A percentile compares a stretch with the other conserved stretches of the same genome.
Evolutionary conservation across 2,888 invertebrate species (phyloP).

Genomic region (Latrodectus elegans): DNA sequence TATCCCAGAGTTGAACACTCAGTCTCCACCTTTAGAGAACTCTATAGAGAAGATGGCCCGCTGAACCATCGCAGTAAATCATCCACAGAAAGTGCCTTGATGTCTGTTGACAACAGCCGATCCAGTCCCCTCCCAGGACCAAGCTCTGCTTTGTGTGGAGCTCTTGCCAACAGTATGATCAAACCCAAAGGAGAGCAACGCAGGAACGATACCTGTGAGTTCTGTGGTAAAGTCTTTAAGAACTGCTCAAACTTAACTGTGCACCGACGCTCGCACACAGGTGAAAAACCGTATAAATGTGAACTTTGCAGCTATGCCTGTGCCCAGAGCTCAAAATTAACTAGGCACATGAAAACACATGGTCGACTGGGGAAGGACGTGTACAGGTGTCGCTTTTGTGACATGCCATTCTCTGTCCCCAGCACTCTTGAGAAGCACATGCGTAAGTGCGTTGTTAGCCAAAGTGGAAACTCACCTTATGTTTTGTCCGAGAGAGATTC

Average conservation of each 20-base stretch:
- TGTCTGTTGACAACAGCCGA: conserved; percentile 63
- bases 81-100: conserved; percentile 72
- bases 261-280: conserved; percentile 97
- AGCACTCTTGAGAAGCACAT: conserved; percentile 99
- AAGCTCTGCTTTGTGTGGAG: conserved; percentile 72
- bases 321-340: conserved; percentile 99
- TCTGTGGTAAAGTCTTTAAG: conserved; percentile 90
- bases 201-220: conserved; percentile 97
- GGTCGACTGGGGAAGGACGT: conserved; percentile 98
- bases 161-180: conserved; percentile 20
- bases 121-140: conserved; percentile 71
- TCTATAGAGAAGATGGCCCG: conserved; percentile 15
- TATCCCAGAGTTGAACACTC: conserved; percentile 81
- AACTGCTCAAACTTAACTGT: conserved; percentile 99
- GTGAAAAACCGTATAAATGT: conserved; percentile 99
- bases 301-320: conserved; percentile 99
- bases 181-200: conserved; percentile 80
- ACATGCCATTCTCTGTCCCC: conserved; percentile 99
- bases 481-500: conserved; percentile 62
- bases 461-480: conserved; percentile 75
- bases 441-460: conserved; percentile 98
- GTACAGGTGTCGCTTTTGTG: conserved; percentile 98
- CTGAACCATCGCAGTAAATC: conserved; percentile 53
- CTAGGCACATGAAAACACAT: conserved; percentile 99
- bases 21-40: conserved; percentile 13